These are phyloP conservation scores for Sarcophaga subvicina DNA, from an alignment of 2,888 invertebrate species.

Conservation along the genomic window DNA sequence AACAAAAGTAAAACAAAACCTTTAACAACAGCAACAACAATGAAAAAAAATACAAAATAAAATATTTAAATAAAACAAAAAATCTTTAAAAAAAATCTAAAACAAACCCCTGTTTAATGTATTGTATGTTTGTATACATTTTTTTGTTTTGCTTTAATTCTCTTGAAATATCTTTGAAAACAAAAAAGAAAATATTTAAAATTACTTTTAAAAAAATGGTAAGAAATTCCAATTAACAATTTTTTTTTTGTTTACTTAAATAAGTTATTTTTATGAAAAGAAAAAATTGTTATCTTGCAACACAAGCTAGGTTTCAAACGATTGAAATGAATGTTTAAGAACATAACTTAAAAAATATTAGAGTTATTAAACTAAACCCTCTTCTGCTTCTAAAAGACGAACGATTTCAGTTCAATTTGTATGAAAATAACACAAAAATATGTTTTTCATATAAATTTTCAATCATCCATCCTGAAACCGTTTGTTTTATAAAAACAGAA, in stretches of 20 bases:
- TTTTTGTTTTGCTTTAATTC: background rate
- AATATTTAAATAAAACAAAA: background rate
- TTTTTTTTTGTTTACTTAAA: background rate
- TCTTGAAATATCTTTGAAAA: conserved; percentile 11
- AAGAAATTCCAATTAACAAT: conserved; percentile 21
- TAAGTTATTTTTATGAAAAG: conserved; percentile 22
- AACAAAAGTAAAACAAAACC: too few species aligned
- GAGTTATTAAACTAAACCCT: too few species aligned
- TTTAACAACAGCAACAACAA: too few species aligned
- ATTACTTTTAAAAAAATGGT: conserved; percentile 41
- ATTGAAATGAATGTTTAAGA: too few species aligned
- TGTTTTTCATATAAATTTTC: too few species aligned
- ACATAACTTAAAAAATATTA: too few species aligned
- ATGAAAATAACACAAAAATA: too few species aligned
- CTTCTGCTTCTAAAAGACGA: too few species aligned
- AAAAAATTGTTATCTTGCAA: background rate
- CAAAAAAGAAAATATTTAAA: conserved; percentile 14
- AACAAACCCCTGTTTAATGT: background rate
- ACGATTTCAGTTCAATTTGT: too few species aligned
- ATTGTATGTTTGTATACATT: background rate
- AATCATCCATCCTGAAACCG: too few species aligned
- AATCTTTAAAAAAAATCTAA: background rate
- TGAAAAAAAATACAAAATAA: conserved; percentile 2
- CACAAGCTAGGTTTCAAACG: too few species aligned
- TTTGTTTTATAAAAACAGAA: too few species aligned